Evolutionary conservation across 2,888 invertebrate species (phyloP), one percentile per base, ranked within the genome.

Genomic region (Melieria crassipennis): DNA sequence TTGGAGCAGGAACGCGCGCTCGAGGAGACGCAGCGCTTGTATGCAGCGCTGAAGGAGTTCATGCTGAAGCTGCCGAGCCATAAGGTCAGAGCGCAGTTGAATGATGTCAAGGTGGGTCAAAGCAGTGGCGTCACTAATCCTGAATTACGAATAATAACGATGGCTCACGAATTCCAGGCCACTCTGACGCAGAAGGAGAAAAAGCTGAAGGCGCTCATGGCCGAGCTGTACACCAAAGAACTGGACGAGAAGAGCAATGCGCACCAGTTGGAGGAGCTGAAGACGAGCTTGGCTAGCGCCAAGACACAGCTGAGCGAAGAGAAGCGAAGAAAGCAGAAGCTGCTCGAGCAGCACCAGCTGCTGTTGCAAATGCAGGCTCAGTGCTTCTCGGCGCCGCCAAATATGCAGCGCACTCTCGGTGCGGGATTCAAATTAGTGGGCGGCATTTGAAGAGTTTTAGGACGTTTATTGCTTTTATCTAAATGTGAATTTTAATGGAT

Each of bases 11-110:
- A 85, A 13, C 79, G 82, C 3, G 83, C 85, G 1, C 73, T 87
- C 0, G 81, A 82, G 47, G 84, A 86, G 72, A 80, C 86, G 0
- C 85, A 85, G 65, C 80, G 82, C 10, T 76, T 87, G 0, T 86
- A 87, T 60, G 78, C 78, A 3, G 83, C 85, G 0, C 77, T 87
- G 3, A 86, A 84, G 64, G 84, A 86, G 65, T 86, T 86, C 57
- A 85, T 86, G 83, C 74, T 83, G 0, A 86, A 85, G 67, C 74
- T 87, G 5, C 87, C 87, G 7, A 86, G 84, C 43, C 81, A 86
- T 72, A 83, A 85, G 75, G 79, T 87, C 11, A 81, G 85, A 69
- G 83, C 83, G 30, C 81, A 85, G 73, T 75, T 87, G 0, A 85
- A 86, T 64, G 82, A 81, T 68, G 83, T 84, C 6, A 85, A 85